A percentile compares a stretch with the other conserved stretches of the same genome.
phyloP scores from a whole-genome alignment of 2,888 invertebrate genomes.

The Stegana nigrithorax region DNA sequence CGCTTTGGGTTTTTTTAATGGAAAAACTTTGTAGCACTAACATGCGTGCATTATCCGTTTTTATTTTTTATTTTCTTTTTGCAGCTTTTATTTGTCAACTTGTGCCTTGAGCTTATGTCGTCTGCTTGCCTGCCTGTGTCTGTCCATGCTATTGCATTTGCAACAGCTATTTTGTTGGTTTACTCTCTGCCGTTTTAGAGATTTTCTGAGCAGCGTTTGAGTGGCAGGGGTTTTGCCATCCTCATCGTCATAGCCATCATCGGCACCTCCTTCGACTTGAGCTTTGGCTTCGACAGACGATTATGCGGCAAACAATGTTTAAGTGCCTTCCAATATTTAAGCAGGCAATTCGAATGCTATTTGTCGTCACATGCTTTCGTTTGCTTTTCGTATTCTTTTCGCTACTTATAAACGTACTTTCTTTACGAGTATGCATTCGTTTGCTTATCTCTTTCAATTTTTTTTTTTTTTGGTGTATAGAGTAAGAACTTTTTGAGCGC shows the following conservation, averaged over 20 bases:
- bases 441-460: too few relatives aligned
- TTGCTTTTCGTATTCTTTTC: neutral
- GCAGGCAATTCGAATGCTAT: conserved; percentile 51
- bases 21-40: conserved; percentile 45
- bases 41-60: neutral
- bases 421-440: too few relatives aligned
- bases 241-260: neutral
- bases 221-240: neutral
- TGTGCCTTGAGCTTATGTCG: too few relatives aligned
- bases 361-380: conserved; percentile 39
- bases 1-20: conserved; percentile 41
- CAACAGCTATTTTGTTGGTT: neutral
- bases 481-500: too few relatives aligned
- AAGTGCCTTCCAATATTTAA: conserved; percentile 52
- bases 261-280: neutral
- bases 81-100: neutral
- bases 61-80: conserved; percentile 8
- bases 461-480: neutral
- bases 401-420: too few relatives aligned
- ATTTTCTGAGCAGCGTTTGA: neutral
- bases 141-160: conserved; percentile 1
- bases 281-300: conserved; percentile 28
- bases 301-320: conserved; percentile 43
- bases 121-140: too few relatives aligned
- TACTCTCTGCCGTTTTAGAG: neutral